These are phyloP conservation scores for Papilio helenus DNA, from an alignment of 1,140 invertebrate species.

Conservation along the genomic window DNA sequence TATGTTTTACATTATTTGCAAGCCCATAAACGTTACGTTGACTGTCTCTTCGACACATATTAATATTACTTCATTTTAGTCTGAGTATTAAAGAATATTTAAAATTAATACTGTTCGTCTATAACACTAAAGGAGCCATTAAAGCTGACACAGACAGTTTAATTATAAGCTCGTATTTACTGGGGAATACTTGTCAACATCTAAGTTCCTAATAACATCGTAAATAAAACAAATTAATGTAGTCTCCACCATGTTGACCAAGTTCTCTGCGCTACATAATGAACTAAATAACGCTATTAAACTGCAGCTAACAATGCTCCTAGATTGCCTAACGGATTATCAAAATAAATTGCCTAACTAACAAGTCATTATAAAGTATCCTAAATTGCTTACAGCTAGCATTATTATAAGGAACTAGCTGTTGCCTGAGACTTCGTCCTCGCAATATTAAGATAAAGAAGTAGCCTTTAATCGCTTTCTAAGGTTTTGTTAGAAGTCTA, in stretches of 20 bases:
- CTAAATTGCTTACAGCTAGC: neutral
- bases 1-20: too few relatives aligned
- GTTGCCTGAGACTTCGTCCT: too few relatives aligned
- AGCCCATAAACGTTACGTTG: neutral
- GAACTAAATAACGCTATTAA: constrained; percentile 20
- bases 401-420: neutral
- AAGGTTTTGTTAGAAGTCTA: too few relatives aligned
- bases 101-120: neutral
- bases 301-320: constrained; percentile 15
- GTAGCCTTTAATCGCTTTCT: too few relatives aligned
- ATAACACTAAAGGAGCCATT: neutral
- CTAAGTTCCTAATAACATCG: constrained; percentile 10
- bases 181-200: neutral
- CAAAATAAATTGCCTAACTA: constrained; percentile 22
- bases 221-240: constrained; percentile 28
- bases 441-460: too few relatives aligned
- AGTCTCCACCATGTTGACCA: constrained; percentile 16
- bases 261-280: constrained; percentile 24
- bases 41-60: neutral
- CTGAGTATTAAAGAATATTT: neutral
- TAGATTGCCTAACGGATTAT: constrained; percentile 21
- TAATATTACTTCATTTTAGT: neutral
- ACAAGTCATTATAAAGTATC: constrained; percentile 6
- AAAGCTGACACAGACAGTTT: neutral
- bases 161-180: constrained; percentile 17